Conservation (phyloP, 1,140 invertebrate genomes). For the Drosophila parvula region DNA sequence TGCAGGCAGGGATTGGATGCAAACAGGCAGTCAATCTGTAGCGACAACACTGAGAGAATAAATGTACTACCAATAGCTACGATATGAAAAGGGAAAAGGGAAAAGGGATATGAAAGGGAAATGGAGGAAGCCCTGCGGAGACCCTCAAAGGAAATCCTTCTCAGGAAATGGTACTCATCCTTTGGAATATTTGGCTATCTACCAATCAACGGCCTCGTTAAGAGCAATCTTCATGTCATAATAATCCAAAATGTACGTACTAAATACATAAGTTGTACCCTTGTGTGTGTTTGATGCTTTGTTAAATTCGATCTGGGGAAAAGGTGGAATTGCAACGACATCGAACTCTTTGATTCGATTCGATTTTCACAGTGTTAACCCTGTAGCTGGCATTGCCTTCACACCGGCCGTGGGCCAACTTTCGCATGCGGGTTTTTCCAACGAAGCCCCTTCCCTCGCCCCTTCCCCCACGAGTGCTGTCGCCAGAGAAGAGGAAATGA, state of each 20-base stretch:
- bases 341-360: background rate
- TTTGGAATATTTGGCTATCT: no score
- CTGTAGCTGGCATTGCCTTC: constrained; percentile 66
- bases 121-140: background rate
- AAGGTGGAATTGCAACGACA: background rate
- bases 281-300: background rate
- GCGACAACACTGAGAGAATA: constrained; percentile 29
- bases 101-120: no score
- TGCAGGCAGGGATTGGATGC: constrained; percentile 60
- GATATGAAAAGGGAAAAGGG: background rate
- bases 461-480: constrained; percentile 7
- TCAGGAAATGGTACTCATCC: background rate
- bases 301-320: background rate
- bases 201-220: background rate
- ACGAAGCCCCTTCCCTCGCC: constrained; percentile 22
- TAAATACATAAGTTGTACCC: background rate
- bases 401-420: constrained; percentile 67
- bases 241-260: background rate
- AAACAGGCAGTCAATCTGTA: constrained; percentile 36
- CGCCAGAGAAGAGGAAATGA: constrained; percentile 58
- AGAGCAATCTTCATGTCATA: background rate
- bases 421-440: constrained; percentile 71
- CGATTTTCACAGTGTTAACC: constrained; percentile 30
- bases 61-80: no score
- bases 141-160: background rate